Base-by-base conservation (phyloP, 2,797 vertebrate genomes). In the Sebastiscus tertius region DNA sequence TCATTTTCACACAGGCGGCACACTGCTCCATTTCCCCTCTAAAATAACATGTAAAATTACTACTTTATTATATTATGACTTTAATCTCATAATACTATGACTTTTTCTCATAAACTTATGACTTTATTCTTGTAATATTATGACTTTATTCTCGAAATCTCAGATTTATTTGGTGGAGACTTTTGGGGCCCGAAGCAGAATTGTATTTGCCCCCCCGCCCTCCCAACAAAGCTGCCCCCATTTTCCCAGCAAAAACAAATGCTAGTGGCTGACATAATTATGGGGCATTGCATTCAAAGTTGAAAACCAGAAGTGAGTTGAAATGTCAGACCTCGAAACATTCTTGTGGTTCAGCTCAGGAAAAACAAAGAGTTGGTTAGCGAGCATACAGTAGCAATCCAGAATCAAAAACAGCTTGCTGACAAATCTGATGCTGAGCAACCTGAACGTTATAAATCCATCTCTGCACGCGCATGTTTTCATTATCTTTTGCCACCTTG, bases 241-340 rank as follows among this genome's bases (percentile, higher is more conserved):
- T 46, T 54, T 42, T 33, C 16, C 20, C n/a, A 36, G 64, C 2
- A 20, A 42, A 34, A 69, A 72, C 52, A 60, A 29, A 52, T 49
- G 67, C 85, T 82, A 74, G 72, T 60, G 64, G 71, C 59, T 36
- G 54, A 65, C 31, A 56, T 69, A 72, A 87, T 86, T 77, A 84
- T n/a, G 61, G 66, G 20, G 18, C 39, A 26, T 8, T 18, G 59
- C 39, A 26, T 73, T 84, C 62, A 79, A 18, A 70, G 27, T 22
- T 56, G 36, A 52, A 83, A 26, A 66, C n/a, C 55, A 65, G 63
- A 71, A 73, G 31, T 77, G 70, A 67, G 64, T 26, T 59, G 12
- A 59, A 52, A 61, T 62, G 27, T 68, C 65, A 72, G 52, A 71
- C 81, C 74, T 73, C 64, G 72, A 59, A 75, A 66, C 55, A 39